These are phyloP conservation scores for Euplagia quadripunctaria DNA, from an alignment of 2,888 invertebrate genomes.

Conservation along the genomic window DNA sequence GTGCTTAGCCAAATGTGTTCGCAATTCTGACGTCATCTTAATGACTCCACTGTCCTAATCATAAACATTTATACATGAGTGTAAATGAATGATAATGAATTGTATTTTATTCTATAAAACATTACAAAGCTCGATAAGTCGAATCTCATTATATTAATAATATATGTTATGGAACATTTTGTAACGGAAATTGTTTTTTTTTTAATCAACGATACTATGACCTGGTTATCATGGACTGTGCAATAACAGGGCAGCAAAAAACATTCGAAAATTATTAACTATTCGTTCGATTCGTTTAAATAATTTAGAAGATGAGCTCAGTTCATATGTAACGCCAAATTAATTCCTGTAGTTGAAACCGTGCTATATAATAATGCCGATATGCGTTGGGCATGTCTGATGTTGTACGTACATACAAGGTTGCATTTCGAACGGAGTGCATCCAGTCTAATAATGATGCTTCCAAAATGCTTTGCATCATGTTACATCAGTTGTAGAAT, in stretches of 20 bases:
- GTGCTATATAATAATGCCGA: too few species aligned
- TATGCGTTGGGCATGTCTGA: too few species aligned
- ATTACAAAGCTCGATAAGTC: neutral
- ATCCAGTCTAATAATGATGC: too few species aligned
- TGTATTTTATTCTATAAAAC: neutral
- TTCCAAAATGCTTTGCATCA: too few species aligned
- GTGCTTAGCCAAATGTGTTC: neutral
- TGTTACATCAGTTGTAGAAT: too few species aligned
- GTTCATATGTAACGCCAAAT: too few species aligned
- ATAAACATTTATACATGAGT: neutral
- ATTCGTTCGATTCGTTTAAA: too few species aligned
- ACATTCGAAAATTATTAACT: neutral
- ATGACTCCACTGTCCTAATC: neutral
- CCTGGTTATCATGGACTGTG: slow-evolving; percentile 4
- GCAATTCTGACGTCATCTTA: neutral
- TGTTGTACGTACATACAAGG: too few species aligned
- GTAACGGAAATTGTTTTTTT: slow-evolving; percentile 1
- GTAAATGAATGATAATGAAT: neutral
- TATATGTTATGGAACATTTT: neutral
- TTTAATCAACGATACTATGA: neutral
- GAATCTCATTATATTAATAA: neutral
- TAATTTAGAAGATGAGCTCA: too few species aligned
- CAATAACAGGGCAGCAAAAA: neutral
- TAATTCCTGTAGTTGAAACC: too few species aligned
- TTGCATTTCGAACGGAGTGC: too few species aligned